These are phyloP conservation scores for Raja brachyura DNA, from an alignment of 2,113 vertebrate species.

Conservation along the genomic window DNA sequence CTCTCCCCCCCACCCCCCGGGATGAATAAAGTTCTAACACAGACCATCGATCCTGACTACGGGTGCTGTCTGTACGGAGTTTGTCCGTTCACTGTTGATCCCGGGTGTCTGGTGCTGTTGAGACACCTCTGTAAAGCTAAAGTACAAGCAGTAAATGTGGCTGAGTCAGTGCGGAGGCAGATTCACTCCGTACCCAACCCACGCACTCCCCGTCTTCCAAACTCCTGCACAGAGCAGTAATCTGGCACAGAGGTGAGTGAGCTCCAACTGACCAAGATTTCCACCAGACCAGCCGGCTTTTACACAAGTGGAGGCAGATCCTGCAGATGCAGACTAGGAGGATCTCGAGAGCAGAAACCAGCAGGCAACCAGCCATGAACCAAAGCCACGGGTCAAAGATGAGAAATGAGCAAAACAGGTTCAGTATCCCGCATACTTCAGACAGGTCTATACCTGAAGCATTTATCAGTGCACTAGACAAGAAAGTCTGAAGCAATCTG, in stretches of 20 bases:
- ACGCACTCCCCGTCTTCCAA: not conserved
- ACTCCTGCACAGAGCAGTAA: not conserved
- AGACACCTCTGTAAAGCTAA: too few relatives aligned
- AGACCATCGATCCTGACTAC: too few relatives aligned
- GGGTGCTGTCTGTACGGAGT: too few relatives aligned
- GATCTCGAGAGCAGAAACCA: not conserved
- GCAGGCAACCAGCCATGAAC: not conserved
- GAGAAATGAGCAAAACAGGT: not conserved
- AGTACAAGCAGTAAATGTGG: not conserved
- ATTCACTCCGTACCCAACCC: not conserved
- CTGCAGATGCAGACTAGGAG: not conserved
- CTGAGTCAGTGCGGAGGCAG: not conserved
- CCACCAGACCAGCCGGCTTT: not conserved
- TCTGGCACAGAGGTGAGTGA: not conserved
- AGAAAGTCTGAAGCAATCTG: not conserved
- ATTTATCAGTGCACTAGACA: too few relatives aligned
- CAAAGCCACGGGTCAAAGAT: not conserved
- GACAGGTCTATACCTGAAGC: not conserved
- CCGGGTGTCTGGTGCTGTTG: too few relatives aligned
- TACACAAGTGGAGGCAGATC: not conserved
- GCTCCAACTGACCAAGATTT: not conserved
- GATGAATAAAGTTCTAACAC: too few relatives aligned
- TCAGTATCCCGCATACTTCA: not conserved
- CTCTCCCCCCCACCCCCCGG: too few relatives aligned
- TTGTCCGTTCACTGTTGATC: too few relatives aligned